Evolutionary conservation across 2,888 invertebrate species (phyloP).

Genomic region (Empis stercorea): DNA sequence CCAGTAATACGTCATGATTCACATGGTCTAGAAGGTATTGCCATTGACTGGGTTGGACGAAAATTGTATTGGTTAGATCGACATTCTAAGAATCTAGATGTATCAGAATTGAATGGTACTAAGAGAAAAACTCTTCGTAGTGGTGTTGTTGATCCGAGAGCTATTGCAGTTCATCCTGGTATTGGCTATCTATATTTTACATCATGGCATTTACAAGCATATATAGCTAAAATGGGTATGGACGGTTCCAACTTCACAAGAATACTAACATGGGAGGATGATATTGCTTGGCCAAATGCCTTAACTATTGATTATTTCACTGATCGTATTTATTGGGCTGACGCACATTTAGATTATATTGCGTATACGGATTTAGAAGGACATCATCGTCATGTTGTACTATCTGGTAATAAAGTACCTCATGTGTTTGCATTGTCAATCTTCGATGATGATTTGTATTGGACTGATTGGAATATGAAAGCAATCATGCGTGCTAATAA

Average conservation of each 20-base stretch:
- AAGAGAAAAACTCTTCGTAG: constrained; percentile 79
- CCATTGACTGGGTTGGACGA: constrained; percentile 90
- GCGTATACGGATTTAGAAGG: constrained; percentile 92
- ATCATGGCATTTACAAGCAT: constrained; percentile 92
- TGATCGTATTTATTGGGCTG: constrained; percentile 92
- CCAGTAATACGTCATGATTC: constrained; percentile 85
- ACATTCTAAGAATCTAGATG: constrained; percentile 88
- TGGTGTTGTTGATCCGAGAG: constrained; percentile 85
- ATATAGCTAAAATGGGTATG: constrained; percentile 94
- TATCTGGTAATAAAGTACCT: constrained; percentile 72
- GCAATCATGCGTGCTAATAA: constrained; percentile 85
- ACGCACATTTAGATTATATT: constrained; percentile 95
- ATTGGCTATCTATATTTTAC: constrained; percentile 88
- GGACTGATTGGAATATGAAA: constrained; percentile 98
- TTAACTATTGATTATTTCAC: constrained; percentile 93
- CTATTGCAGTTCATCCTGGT: constrained; percentile 88
- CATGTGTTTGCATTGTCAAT: constrained; percentile 91
- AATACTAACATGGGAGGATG: constrained; percentile 83
- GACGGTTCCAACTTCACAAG: constrained; percentile 84
- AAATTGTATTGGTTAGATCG: constrained; percentile 97
- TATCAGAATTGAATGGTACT: constrained; percentile 85
- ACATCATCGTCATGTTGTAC: constrained; percentile 64
- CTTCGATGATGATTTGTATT: constrained; percentile 87
- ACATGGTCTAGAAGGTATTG: constrained; percentile 92
- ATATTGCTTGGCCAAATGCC: constrained; percentile 98